Conservation (phyloP, 2,113 vertebrate genomes). For the Cynocephalus volans region DNA sequence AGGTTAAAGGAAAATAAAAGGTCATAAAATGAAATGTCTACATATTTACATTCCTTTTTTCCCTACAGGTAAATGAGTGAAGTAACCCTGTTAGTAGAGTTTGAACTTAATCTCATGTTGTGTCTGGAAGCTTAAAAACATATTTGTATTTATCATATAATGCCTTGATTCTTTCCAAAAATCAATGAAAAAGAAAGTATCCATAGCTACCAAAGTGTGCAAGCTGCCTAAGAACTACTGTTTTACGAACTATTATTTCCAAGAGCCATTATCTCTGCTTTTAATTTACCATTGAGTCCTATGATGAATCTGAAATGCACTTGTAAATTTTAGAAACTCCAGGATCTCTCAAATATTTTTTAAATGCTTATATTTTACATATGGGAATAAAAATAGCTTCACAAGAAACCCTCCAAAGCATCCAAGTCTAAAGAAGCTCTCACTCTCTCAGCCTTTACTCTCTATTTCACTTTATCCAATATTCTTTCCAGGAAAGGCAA, state of each 20-base stretch:
- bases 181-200: background rate
- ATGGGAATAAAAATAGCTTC: background rate
- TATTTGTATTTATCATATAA: background rate
- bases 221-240: background rate
- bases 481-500: conserved; percentile 8
- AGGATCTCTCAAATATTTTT: background rate
- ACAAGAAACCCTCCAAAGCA: background rate
- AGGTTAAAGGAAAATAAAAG: background rate
- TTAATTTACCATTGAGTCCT: conserved; percentile 52
- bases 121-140: background rate
- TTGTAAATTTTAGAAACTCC: conserved; percentile 47
- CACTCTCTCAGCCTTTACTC: background rate
- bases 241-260: conserved; percentile 12
- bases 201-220: background rate
- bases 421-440: background rate
- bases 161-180: background rate
- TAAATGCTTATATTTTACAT: background rate
- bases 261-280: conserved; percentile 12
- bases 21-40: background rate
- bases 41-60: background rate
- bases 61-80: background rate
- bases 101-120: background rate
- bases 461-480: background rate
- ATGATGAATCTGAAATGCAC: background rate
- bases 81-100: background rate